Percentiles rank a stretch among this genome's conserved stretches.
Evolutionary conservation across 2,113 vertebrate genomes (phyloP).

Genomic region (Cephalopholis sonnerati): DNA sequence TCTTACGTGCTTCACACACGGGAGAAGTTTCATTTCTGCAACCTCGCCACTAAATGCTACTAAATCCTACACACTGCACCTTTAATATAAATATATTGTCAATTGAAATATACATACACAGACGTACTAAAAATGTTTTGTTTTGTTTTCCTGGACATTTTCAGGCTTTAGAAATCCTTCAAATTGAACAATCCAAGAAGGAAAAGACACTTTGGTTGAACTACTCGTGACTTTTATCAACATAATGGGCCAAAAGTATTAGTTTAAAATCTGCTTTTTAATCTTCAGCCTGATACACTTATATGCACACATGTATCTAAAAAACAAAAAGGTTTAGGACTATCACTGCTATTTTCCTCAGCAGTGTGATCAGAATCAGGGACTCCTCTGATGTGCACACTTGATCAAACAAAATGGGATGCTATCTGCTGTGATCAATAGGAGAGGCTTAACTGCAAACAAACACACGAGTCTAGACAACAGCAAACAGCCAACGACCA

Average conservation of each 20-base stretch:
- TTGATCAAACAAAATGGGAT: conserved; percentile 52
- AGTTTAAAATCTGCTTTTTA: background rate
- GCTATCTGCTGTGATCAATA: conserved; percentile 65
- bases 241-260: background rate
- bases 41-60: too few relatives aligned
- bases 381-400: background rate
- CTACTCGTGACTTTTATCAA: background rate
- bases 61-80: too few relatives aligned
- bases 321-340: background rate
- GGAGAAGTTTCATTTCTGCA: too few relatives aligned
- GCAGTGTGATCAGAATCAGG: conserved; percentile 12
- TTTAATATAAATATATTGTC: too few relatives aligned
- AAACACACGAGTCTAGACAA: conserved; percentile 54
- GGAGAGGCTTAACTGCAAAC: conserved; percentile 52
- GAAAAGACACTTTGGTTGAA: background rate
- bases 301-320: background rate
- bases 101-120: too few relatives aligned
- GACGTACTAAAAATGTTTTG: too few relatives aligned
- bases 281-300: background rate
- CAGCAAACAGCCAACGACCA: conserved; percentile 31
- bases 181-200: background rate
- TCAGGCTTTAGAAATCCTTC: background rate
- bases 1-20: too few relatives aligned
- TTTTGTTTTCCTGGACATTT: too few relatives aligned
- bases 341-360: background rate